These are phyloP conservation scores for Ochotona curzoniae DNA, from an alignment of 2,113 vertebrate species.

Conservation along the genomic window DNA sequence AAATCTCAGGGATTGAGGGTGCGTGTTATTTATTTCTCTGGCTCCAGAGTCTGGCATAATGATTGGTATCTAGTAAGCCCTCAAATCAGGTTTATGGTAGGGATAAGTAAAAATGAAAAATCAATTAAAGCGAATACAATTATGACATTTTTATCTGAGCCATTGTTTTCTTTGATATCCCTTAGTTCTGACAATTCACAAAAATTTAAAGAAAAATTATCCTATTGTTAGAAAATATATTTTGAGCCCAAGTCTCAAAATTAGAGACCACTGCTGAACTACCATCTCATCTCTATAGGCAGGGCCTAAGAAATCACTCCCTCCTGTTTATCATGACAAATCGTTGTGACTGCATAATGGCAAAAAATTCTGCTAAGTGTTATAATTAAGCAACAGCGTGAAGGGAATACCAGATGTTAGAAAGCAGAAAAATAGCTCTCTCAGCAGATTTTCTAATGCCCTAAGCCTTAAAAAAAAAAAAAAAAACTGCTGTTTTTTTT, in stretches of 20 bases:
- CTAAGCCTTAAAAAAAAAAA: slow-evolving; percentile 21
- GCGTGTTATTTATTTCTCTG: not conserved
- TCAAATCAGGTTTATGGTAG: not conserved
- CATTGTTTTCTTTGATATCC: not conserved
- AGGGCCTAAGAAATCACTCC: not conserved
- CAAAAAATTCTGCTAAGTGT: slow-evolving; percentile 53
- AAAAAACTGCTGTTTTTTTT: not conserved
- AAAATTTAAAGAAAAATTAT: slow-evolving; percentile 6
- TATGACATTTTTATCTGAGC: slow-evolving; percentile 11
- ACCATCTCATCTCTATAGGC: not conserved
- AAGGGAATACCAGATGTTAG: slow-evolving; percentile 32
- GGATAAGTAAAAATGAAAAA: slow-evolving; percentile 37
- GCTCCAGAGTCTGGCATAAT: not conserved
- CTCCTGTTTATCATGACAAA: slow-evolving; percentile 7
- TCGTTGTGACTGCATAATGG: not conserved
- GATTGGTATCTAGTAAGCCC: not conserved
- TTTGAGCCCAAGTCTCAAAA: slow-evolving; percentile 23
- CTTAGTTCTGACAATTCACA: not conserved
- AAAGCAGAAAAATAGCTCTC: slow-evolving; percentile 13
- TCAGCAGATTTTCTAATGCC: not conserved
- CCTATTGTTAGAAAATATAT: not conserved
- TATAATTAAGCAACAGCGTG: slow-evolving; percentile 40
- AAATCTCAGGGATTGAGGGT: not conserved
- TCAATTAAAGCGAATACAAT: not conserved
- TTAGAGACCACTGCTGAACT: not conserved